Percentiles rank a stretch among this genome's conserved stretches.
Conservation (phyloP, 2,113 vertebrate genomes). For the Myrmecobius fasciatus region DNA sequence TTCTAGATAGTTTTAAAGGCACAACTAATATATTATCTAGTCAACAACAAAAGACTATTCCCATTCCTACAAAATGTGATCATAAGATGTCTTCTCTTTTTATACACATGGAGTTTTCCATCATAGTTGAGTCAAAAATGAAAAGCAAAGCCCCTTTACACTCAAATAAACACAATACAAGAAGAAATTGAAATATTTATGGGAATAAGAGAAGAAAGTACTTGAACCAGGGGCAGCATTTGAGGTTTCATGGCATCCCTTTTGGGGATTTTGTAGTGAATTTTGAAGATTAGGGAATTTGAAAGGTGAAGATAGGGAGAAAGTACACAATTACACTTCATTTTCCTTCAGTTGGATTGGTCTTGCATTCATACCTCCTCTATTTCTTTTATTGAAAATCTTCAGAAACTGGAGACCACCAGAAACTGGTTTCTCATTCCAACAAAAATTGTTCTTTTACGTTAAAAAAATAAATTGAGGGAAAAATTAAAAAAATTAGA, state of each 20-base stretch:
- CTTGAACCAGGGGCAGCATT: not conserved
- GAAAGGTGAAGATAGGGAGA: not conserved
- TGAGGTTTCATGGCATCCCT: not conserved
- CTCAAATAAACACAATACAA: not conserved
- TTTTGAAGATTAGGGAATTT: not conserved
- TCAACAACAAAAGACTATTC: not conserved
- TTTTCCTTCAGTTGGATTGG: not conserved
- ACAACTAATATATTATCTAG: not conserved
- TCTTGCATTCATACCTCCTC: not conserved
- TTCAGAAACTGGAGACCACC: not conserved
- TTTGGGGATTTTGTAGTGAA: not conserved
- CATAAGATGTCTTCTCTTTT: not conserved
- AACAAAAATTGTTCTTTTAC: slow-evolving; percentile 7
- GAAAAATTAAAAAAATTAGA: slow-evolving; percentile 28
- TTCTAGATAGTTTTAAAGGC: not conserved
- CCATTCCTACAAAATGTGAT: not conserved
- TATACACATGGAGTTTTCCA: not conserved
- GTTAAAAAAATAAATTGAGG: not conserved
- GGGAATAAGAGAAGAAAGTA: not conserved
- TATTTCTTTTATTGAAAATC: not conserved
- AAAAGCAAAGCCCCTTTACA: not conserved
- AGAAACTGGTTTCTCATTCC: not conserved
- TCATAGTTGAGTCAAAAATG: not conserved
- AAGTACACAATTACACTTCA: not conserved
- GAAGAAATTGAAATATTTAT: not conserved